These are phyloP conservation scores for Hetaerina americana DNA, from an alignment of 1,140 invertebrate genomes.

Conservation along the genomic window DNA sequence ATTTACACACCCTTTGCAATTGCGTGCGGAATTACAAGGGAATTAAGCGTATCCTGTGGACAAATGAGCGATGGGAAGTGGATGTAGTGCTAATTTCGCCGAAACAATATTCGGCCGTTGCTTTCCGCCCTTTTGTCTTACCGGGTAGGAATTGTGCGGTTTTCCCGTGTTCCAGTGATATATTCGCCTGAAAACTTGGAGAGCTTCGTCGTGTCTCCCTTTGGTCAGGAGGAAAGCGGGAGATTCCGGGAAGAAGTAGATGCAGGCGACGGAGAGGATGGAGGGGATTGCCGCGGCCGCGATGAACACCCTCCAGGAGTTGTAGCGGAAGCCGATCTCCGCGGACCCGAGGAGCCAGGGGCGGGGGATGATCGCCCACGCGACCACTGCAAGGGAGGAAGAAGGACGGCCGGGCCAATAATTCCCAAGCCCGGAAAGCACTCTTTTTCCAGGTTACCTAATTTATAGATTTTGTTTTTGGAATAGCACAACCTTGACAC, in stretches of 20 bases:
- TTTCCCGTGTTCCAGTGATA: constrained; percentile 67
- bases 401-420: no score
- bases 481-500: no score
- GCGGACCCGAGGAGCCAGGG: constrained; percentile 18
- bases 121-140: no score
- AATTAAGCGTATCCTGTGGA: no score
- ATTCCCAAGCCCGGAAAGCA: no score
- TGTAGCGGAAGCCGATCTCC: constrained; percentile 49
- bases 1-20: no score
- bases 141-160: constrained; percentile 55
- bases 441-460: no score
- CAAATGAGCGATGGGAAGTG: no score
- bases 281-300: constrained; percentile 74
- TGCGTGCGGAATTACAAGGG: no score
- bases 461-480: no score
- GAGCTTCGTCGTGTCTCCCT: constrained; percentile 60
- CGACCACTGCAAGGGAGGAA: constrained; percentile 44
- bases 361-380: constrained; percentile 56
- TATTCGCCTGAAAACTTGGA: constrained; percentile 64
- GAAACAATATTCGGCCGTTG: no score
- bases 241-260: constrained; percentile 78
- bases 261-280: constrained; percentile 63
- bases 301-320: constrained; percentile 86
- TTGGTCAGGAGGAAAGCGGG: constrained; percentile 74
- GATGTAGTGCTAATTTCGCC: no score